A percentile compares a stretch with the other conserved stretches of the same genome.
These are phyloP conservation scores for Masticophis lateralis DNA, from an alignment of 2,797 vertebrate genomes.

Conservation along the genomic window DNA sequence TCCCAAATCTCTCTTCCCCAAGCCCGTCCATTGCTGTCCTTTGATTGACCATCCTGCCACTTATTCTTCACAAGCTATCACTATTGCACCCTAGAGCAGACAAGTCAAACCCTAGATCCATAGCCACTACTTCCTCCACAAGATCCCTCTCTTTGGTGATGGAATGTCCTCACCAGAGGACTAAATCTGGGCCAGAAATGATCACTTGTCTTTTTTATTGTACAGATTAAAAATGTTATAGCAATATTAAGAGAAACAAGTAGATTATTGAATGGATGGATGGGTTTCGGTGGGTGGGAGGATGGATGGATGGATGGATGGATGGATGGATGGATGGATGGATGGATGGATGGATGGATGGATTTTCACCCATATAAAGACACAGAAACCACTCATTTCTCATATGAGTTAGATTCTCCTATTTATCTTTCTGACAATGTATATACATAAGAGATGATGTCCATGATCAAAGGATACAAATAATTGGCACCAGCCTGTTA, in stretches of 20 bases:
- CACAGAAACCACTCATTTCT: neutral
- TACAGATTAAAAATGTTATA: neutral
- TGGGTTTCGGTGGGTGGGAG: neutral
- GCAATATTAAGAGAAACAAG: slow-evolving; percentile 4
- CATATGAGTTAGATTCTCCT: neutral
- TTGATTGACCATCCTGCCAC: neutral
- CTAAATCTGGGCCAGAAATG: neutral
- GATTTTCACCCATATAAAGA: neutral
- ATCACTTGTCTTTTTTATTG: neutral
- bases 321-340: neutral
- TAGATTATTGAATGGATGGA: neutral
- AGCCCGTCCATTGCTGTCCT: neutral
- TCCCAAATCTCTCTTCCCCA: neutral
- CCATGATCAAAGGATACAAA: neutral
- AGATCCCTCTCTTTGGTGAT: neutral
- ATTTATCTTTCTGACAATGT: neutral
- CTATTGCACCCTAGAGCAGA: neutral
- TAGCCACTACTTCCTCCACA: neutral
- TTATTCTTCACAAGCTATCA: neutral
- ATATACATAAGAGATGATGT: neutral
- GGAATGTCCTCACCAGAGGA: neutral
- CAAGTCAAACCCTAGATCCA: neutral
- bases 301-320: neutral
- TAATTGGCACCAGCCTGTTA: neutral
- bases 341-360: neutral